Evolutionary conservation across 2,888 invertebrate genomes (phyloP).

Genomic region (Branchinecta sandiegonensis): DNA sequence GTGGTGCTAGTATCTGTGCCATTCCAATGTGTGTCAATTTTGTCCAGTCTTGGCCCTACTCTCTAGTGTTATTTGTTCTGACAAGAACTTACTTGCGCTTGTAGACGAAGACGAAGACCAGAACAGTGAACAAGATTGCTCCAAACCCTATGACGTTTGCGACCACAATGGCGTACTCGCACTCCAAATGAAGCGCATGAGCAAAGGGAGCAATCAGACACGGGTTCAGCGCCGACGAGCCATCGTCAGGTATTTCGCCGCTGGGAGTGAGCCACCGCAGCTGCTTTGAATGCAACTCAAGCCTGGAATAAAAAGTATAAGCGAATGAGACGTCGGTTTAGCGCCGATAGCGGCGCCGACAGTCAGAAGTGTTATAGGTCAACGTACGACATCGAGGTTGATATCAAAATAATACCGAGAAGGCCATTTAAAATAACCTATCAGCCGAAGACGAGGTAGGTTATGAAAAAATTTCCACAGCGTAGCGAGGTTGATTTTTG

Average conservation of each 20-base stretch:
- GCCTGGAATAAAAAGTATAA: conserved; percentile 26
- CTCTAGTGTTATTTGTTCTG: too few species aligned
- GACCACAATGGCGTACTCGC: conserved; percentile 55
- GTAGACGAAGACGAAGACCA: conserved; percentile 47
- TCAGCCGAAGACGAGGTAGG: too few species aligned
- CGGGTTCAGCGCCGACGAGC: conserved; percentile 40
- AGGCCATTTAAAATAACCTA: too few species aligned
- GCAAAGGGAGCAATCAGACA: conserved; percentile 56
- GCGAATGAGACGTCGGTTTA: background rate
- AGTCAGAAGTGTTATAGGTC: too few species aligned
- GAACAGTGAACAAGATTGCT: conserved; percentile 41
- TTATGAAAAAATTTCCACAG: too few species aligned
- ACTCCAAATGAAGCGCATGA: conserved; percentile 49
- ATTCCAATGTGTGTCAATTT: too few species aligned
- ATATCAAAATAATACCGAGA: too few species aligned
- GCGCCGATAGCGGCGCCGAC: too few species aligned
- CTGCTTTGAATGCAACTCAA: conserved; percentile 41
- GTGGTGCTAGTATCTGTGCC: too few species aligned
- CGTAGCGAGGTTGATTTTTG: too few species aligned
- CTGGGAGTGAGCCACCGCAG: conserved; percentile 51
- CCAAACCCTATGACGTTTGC: conserved; percentile 47
- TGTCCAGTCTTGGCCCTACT: too few species aligned
- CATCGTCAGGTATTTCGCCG: conserved; percentile 50
- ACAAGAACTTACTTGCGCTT: conserved; percentile 41
- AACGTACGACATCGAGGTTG: too few species aligned